Base-by-base conservation (phyloP, 2,888 invertebrate genomes). In the Cerceris ruficornis region DNA sequence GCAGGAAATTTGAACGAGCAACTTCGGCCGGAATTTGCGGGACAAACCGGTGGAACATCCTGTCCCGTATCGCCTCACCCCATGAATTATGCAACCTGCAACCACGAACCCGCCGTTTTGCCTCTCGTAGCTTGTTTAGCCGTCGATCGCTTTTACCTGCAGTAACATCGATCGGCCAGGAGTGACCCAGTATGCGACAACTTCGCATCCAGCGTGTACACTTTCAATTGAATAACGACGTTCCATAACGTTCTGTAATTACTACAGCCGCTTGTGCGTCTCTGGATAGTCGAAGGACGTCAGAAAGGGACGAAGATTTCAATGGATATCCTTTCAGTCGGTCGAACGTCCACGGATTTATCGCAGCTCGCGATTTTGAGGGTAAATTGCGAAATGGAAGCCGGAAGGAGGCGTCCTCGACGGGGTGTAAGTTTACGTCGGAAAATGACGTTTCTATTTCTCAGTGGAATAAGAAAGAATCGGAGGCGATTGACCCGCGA, bases 101-200 rank as follows among this genome's bases (percentile, higher is more conserved):
- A 76, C 72, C 69, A 41, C 70, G 28, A 50, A 39, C 60, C 7
- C 17, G 65, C 55, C 75, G 69, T 79, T 83, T 75, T 79, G 58
- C 67, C 74, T 78, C 73, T 70, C 58, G 69, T 67, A 75, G 69
- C 81, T 82, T 78, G 80, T 83, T 86, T 85, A 80, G 76, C 70
- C 73, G 80, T 81, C 85, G 78, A 88, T 87, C 81, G 84, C 71
- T 80, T 69, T 68, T 79, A 84, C 77, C 88, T 81, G 87, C 80
- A 84, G 82, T 70, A 83, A 72, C 84, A 86, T 87, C 85, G 87
- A 88, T 87, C 87, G 82, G 9, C 62, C 77, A 67, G 72, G 77
- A 84, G 82, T 82, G 87, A 86, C 87, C 82, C 87, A 82, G 59
- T 82, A 83, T 83, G 82, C 85, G 82, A 85, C 78, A 85, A 76